Conservation (phyloP, 2,797 vertebrate species). For the Hafferia zeledoni region DNA sequence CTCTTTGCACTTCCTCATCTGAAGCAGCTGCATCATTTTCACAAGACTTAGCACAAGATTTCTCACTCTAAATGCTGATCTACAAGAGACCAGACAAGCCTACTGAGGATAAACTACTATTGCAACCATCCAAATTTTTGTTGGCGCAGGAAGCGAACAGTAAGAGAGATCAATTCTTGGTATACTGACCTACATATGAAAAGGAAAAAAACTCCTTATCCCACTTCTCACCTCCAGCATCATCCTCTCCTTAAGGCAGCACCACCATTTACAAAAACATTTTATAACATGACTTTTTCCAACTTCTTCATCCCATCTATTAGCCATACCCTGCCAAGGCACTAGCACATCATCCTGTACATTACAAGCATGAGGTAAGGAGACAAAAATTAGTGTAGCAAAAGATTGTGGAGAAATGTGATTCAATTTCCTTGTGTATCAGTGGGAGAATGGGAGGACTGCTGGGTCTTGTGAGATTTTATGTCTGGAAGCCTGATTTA, state of each 20-base stretch:
- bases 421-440: neutral
- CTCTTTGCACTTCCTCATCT: neutral
- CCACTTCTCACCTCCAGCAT: neutral
- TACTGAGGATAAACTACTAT: neutral
- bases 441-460: neutral
- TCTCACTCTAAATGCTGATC: neutral
- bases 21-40: conserved; percentile 2
- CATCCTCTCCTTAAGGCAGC: neutral
- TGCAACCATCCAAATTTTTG: neutral
- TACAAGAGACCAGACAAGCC: neutral
- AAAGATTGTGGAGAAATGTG: neutral
- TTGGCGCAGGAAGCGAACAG: neutral
- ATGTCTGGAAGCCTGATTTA: neutral
- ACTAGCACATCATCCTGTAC: neutral
- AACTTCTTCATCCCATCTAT: neutral
- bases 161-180: neutral
- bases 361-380: neutral
- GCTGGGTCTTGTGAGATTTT: neutral
- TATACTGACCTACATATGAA: neutral
- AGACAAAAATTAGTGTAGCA: neutral
- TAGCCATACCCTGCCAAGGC: neutral
- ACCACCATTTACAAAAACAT: neutral
- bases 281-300: neutral
- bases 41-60: neutral
- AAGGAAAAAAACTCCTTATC: neutral